Conservation (phyloP, 2,797 vertebrate species). For the Syngnathus rostellatus region DNA sequence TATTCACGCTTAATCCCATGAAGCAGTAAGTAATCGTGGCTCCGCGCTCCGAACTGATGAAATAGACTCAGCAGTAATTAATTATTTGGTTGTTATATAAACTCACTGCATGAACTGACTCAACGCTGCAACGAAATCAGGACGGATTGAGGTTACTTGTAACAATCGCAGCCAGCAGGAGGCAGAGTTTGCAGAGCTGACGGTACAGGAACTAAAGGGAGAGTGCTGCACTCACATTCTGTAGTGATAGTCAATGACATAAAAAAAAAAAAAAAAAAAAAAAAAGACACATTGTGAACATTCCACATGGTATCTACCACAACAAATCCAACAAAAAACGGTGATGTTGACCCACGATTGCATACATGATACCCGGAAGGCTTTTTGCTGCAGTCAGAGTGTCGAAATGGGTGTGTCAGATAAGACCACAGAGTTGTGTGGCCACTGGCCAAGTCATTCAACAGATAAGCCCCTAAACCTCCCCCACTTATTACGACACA, state of each 20-base stretch:
- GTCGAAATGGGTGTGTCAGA: conserved; percentile 34
- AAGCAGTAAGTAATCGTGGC: not conserved
- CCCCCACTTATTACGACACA: conserved; percentile 2
- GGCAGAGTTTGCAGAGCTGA: not conserved
- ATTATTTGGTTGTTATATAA: not conserved
- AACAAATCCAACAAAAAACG: not conserved
- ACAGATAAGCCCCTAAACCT: conserved; percentile 29
- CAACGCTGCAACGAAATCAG: not conserved
- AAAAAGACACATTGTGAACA: not conserved
- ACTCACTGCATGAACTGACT: not conserved
- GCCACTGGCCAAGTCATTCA: conserved; percentile 33
- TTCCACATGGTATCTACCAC: not conserved
- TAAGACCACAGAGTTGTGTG: conserved; percentile 18
- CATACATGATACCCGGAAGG: not conserved
- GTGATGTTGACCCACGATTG: not conserved
- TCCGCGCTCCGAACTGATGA: not conserved
- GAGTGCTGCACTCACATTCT: not conserved
- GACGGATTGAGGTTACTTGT: not conserved
- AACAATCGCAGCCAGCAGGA: not conserved
- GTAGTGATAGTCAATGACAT: not conserved
- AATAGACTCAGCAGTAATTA: not conserved
- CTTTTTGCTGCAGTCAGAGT: not conserved
- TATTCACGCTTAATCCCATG: not conserved
- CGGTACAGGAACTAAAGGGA: not conserved
- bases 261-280: not conserved